phyloP scores from a whole-genome alignment of 2,888 invertebrate species.

The Acholoe squamosa region DNA sequence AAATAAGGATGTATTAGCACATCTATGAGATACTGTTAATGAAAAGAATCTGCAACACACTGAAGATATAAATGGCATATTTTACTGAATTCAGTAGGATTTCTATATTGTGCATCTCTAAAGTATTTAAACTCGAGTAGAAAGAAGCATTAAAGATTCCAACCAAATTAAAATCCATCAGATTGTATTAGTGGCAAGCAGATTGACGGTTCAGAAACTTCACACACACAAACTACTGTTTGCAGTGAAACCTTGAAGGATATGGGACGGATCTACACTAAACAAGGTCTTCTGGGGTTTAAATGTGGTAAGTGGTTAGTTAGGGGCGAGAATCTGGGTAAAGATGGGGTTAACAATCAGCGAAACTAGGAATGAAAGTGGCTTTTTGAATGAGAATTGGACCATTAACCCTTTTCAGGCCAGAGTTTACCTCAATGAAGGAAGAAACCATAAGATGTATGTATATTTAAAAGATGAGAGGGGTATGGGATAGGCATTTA shows the following conservation, averaged over 20 bases:
- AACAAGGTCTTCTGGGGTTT: background rate
- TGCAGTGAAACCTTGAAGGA: background rate
- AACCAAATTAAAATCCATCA: conserved; percentile 12
- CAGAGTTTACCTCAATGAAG: no score
- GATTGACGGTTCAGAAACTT: background rate
- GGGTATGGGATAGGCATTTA: no score
- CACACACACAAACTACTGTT: background rate
- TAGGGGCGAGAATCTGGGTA: background rate
- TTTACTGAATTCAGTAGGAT: background rate
- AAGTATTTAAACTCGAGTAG: background rate
- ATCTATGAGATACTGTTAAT: no score
- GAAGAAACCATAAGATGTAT: no score
- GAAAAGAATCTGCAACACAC: no score
- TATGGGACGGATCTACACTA: background rate
- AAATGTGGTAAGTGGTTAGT: background rate
- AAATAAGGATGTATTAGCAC: no score
- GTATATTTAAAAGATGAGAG: no score
- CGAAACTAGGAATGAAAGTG: no score
- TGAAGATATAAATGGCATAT: no score
- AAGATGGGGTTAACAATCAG: no score
- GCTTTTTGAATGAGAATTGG: no score
- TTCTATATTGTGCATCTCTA: conserved; percentile 6
- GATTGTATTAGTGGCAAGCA: background rate
- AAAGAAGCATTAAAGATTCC: background rate
- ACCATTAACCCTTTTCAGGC: no score